Evolutionary conservation across 2,888 invertebrate species (phyloP), one percentile per base, ranked within the genome.

Genomic region (Pteria penguin): DNA sequence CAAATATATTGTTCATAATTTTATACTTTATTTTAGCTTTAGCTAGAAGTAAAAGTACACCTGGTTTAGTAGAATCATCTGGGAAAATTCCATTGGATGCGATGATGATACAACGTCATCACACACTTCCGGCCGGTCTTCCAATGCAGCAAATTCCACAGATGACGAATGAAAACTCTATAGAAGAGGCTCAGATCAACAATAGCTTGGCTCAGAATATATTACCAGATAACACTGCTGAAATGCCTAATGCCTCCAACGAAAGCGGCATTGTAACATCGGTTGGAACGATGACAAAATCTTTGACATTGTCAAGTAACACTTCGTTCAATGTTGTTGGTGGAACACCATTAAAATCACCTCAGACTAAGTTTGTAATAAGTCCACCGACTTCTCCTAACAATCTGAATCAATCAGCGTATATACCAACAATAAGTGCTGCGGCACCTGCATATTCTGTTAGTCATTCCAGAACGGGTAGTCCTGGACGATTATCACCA

Each of bases 31-130:
- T 80, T 88, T 86, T 96, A 93, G 97, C 97, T 87, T 96, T 98
- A 96, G 97, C 97, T 88, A 95, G 98, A 90, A 97, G 98, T 93
- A 97, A 97, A 92, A 98, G 98, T 88, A 98, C 98, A 77, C 98
- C 98, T 18, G 98, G 98, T 61, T 94, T 98, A 87, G 96, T 98
- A 87, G 98, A 98, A 93, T 97, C 97, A 75, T 94, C 95, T 86
- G 98, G 98, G 76, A 96, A 96, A 89, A 94, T 97, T 85, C 96
- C 98, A 1, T 72, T 91, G 67, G 86, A 89, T 58, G 74, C 86
- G 27, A 86, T 87, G 85, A 71, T 81, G 63, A 82, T 89, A 27
- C 82, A 83, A 4, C 82, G 89, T 14, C 87, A 89, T 60, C 85
- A 87, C 72, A 89, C 87, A 2, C 87, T 89, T 36, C 90, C 89